Conservation (phyloP, 1,140 invertebrate species). For the Drosophila burlai region DNA sequence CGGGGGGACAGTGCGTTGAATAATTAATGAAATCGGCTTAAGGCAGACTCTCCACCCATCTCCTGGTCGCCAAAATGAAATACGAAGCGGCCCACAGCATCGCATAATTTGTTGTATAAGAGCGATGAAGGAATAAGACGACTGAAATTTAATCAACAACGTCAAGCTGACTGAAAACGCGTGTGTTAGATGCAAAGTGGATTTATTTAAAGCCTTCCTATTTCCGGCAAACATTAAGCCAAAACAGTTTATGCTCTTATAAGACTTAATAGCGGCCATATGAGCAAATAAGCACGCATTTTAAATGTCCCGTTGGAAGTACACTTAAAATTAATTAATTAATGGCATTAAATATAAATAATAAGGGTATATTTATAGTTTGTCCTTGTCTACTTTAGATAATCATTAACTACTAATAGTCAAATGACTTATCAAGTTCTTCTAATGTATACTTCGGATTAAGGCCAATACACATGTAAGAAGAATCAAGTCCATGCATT, state of each 20-base stretch:
- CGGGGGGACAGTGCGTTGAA: constrained; percentile 56
- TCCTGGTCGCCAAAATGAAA: constrained; percentile 27
- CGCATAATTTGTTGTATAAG: constrained; percentile 62
- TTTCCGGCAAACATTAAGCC: constrained; percentile 22
- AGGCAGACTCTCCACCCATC: neutral
- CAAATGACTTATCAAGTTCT: neutral
- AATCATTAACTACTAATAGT: neutral
- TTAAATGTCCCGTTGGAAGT: neutral
- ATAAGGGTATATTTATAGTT: neutral
- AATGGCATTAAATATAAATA: neutral
- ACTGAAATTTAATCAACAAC: constrained; percentile 68
- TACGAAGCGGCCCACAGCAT: constrained; percentile 15
- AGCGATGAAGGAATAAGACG: constrained; percentile 28
- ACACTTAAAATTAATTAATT: constrained; percentile 13
- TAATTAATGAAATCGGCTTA: constrained; percentile 71
- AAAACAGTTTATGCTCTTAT: constrained; percentile 57
- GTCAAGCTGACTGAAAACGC: constrained; percentile 31
- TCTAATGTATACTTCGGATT: constrained; percentile 31
- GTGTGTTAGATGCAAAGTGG: constrained; percentile 35
- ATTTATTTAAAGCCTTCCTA: constrained; percentile 3
- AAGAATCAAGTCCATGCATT: constrained; percentile 45
- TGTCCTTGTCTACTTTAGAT: neutral
- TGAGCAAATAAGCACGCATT: neutral
- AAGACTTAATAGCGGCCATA: constrained; percentile 39
- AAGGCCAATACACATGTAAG: constrained; percentile 29